phyloP scores from a whole-genome alignment of 2,113 vertebrate species.

The Carassius auratus region DNA sequence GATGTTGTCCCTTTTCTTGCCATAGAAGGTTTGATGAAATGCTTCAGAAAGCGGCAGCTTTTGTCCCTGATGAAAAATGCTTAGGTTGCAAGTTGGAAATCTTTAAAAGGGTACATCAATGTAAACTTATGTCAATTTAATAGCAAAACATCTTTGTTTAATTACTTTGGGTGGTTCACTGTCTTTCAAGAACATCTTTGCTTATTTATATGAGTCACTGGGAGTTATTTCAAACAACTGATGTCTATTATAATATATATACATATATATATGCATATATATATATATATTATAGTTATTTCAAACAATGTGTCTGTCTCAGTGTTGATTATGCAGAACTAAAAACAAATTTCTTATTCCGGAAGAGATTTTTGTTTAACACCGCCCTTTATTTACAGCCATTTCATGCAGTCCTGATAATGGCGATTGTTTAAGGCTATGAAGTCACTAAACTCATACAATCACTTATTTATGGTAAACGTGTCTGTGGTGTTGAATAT shows the following conservation, averaged over 20 bases:
- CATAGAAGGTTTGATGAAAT: neutral
- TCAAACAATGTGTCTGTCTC: neutral
- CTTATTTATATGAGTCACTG: conserved; percentile 11
- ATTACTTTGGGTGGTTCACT: neutral
- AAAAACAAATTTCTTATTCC: neutral
- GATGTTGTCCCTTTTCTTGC: neutral
- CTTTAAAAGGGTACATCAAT: neutral
- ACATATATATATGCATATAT: no score
- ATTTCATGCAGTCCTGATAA: neutral
- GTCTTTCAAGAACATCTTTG: conserved; percentile 9
- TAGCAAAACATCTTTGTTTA: conserved; percentile 9
- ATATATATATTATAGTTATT: neutral
- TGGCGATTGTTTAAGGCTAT: neutral
- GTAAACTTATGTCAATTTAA: neutral
- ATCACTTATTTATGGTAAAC: neutral
- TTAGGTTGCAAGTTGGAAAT: neutral
- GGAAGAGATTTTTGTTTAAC: neutral
- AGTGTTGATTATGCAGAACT: conserved; percentile 11
- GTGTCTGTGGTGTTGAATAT: neutral
- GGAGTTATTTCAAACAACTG: neutral
- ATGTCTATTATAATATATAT: no score
- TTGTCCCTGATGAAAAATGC: no score
- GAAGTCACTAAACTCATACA: neutral
- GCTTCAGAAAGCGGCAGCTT: neutral
- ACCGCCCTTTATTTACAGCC: neutral